phyloP scores from a whole-genome alignment of 2,888 invertebrate species.

The Cantharis lateralis region DNA sequence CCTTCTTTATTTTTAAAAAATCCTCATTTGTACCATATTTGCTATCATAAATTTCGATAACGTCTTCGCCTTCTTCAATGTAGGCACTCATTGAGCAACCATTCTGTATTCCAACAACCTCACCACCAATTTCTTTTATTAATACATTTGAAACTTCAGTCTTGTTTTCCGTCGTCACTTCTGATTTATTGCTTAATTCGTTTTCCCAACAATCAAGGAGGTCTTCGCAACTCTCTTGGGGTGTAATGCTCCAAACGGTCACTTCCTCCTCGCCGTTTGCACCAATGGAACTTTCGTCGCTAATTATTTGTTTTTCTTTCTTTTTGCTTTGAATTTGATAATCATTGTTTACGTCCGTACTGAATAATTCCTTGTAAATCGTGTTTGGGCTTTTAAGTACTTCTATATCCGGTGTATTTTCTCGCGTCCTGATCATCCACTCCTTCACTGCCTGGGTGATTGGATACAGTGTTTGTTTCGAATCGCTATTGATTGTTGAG shows the following conservation, averaged over 20 bases:
- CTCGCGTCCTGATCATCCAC: constrained; percentile 60
- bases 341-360: constrained; percentile 32
- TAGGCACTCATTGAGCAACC: constrained; percentile 7
- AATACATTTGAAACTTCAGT: background rate
- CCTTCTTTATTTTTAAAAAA: constrained; percentile 47
- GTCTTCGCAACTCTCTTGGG: constrained; percentile 52
- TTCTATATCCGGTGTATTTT: constrained; percentile 54
- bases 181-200: constrained; percentile 27
- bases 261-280: constrained; percentile 18
- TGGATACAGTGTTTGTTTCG: constrained; percentile 47
- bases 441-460: constrained; percentile 65
- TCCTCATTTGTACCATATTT: constrained; percentile 54
- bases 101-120: background rate
- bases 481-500: background rate
- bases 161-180: constrained; percentile 12
- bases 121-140: constrained; percentile 7
- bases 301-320: constrained; percentile 6
- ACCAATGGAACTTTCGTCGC: background rate
- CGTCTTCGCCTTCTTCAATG: constrained; percentile 43
- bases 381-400: constrained; percentile 53
- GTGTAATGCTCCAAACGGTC: constrained; percentile 31
- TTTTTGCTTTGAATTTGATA: constrained; percentile 7
- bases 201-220: constrained; percentile 59
- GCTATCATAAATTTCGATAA: constrained; percentile 51
- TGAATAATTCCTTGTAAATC: constrained; percentile 48